Percentiles rank a stretch among this genome's conserved stretches.
phyloP scores from a whole-genome alignment of 2,888 invertebrate genomes.

The Cryptocheilus praepositus region DNA sequence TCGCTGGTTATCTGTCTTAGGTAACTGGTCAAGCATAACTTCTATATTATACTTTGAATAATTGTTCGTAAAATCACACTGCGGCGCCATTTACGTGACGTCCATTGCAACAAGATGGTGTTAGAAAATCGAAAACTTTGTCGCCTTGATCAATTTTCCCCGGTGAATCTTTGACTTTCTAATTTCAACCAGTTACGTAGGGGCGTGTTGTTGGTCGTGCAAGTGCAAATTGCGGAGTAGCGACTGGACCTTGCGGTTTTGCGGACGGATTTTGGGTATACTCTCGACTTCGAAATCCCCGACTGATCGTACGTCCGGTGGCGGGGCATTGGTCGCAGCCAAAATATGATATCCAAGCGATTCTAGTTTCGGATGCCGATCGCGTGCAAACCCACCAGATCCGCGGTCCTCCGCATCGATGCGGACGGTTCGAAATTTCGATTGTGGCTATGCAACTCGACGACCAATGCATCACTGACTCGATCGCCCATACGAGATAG shows the following conservation, averaged over 20 bases:
- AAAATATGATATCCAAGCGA: constrained; percentile 27
- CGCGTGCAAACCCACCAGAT: constrained; percentile 51
- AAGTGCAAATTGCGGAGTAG: constrained; percentile 2
- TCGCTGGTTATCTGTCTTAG: no score
- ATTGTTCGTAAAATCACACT: no score
- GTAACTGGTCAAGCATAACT: no score
- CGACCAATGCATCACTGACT: constrained; percentile 38
- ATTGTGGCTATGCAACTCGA: constrained; percentile 52
- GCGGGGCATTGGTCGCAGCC: constrained; percentile 8
- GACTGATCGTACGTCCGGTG: background rate
- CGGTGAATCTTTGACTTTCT: no score
- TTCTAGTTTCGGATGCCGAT: constrained; percentile 45
- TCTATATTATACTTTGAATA: no score
- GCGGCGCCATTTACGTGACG: no score
- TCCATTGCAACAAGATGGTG: no score
- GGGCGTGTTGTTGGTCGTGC: no score
- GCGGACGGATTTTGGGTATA: background rate
- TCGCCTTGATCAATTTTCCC: no score
- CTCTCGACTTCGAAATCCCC: constrained; percentile 7
- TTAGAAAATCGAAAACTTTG: no score
- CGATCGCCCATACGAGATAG: constrained; percentile 27
- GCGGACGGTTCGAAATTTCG: constrained; percentile 52
- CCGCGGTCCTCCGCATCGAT: constrained; percentile 54
- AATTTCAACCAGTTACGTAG: no score
- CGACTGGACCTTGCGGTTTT: constrained; percentile 2